A percentile compares a stretch with the other conserved stretches of the same genome.
phyloP scores from a whole-genome alignment of 2,888 invertebrate species.

The Clanis bilineata region DNA sequence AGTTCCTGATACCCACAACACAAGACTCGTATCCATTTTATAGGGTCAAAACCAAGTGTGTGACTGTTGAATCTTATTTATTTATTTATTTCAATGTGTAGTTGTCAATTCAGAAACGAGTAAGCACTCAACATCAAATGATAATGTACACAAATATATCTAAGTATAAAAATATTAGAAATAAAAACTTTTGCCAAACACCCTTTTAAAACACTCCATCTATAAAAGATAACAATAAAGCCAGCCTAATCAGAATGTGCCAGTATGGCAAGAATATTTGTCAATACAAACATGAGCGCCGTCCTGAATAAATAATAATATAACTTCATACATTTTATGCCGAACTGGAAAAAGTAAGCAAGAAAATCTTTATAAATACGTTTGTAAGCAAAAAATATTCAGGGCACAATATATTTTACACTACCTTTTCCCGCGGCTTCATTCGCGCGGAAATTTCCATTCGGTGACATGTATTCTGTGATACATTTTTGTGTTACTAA shows the following conservation, averaged over 20 bases:
- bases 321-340: background rate
- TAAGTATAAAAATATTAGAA: too few species aligned
- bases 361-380: conserved; percentile 9
- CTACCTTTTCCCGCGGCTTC: background rate
- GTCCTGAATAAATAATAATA: conserved; percentile 7
- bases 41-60: too few species aligned
- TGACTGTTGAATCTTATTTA: too few species aligned
- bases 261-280: background rate
- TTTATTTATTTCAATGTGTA: too few species aligned
- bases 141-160: too few species aligned
- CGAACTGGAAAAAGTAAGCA: background rate
- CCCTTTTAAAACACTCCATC: background rate
- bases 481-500: background rate
- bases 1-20: too few species aligned
- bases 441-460: background rate
- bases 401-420: background rate
- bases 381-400: background rate
- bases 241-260: background rate
- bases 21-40: too few species aligned
- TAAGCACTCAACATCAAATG: too few species aligned
- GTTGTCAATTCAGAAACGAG: too few species aligned
- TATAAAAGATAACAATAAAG: background rate
- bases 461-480: background rate
- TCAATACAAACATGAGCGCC: background rate
- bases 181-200: background rate